phyloP scores from a whole-genome alignment of 1,140 invertebrate genomes.

The Drosophila sp. region DNA sequence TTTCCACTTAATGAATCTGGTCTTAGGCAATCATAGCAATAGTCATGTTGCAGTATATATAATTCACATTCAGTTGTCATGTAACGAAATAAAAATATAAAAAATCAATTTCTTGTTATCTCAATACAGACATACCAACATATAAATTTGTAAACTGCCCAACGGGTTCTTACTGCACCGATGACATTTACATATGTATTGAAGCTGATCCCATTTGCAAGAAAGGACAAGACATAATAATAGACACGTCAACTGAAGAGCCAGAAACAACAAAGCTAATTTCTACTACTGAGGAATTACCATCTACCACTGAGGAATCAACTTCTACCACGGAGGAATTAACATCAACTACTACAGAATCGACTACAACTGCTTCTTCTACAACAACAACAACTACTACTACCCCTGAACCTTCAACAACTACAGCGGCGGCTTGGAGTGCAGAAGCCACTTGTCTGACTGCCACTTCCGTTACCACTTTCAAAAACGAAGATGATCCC shows the following conservation, averaged over 20 bases:
- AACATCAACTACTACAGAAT: not conserved
- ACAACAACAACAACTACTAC: not conserved
- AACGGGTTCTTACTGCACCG: conserved; percentile 39
- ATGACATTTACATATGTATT: conserved; percentile 46
- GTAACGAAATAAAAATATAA: no score
- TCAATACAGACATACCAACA: conserved; percentile 28
- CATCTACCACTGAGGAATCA: not conserved
- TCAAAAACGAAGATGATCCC: conserved; percentile 39
- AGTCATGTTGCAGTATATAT: no score
- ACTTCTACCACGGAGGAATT: not conserved
- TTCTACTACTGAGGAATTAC: conserved; percentile 7
- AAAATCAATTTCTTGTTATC: not conserved
- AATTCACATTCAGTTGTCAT: no score
- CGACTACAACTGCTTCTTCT: not conserved
- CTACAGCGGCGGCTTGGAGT: conserved; percentile 23
- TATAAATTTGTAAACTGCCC: conserved; percentile 35
- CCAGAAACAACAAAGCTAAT: not conserved
- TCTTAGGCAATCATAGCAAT: no score
- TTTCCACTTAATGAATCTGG: no score
- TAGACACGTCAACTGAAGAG: not conserved
- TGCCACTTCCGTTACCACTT: conserved; percentile 1
- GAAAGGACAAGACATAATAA: not conserved
- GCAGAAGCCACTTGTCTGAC: conserved; percentile 4
- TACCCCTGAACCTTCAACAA: conserved; percentile 13
- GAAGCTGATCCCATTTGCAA: conserved; percentile 30